Conservation (phyloP, 2,797 vertebrate genomes). For the Anguilla pacifica region DNA sequence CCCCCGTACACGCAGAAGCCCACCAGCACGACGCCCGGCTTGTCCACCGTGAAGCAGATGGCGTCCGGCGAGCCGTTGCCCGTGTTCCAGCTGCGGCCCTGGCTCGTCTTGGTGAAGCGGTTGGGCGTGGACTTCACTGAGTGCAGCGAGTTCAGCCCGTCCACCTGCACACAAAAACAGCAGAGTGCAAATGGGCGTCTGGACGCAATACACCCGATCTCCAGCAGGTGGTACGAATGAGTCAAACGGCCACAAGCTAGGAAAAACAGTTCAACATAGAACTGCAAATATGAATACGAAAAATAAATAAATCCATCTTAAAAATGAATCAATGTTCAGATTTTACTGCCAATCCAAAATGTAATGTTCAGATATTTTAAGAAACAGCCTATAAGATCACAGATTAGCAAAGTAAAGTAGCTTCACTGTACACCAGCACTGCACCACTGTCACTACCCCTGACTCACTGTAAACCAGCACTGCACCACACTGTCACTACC, state of each 20-base stretch:
- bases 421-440: too few species aligned
- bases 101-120: conserved; percentile 97
- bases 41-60: conserved; percentile 96
- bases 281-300: not conserved
- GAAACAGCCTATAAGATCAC: too few species aligned
- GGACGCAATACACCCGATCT: not conserved
- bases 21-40: conserved; percentile 91
- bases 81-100: conserved; percentile 98
- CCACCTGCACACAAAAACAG: conserved; percentile 72
- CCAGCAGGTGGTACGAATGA: conserved; percentile 36
- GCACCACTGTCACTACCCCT: too few species aligned
- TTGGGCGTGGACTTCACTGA: conserved; percentile 95
- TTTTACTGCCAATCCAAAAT: too few species aligned
- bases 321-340: too few species aligned
- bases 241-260: not conserved
- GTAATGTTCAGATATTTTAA: too few species aligned
- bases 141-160: conserved; percentile 93
- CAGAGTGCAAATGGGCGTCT: not conserved
- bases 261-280: not conserved
- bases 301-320: not conserved
- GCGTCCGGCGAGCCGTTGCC: conserved; percentile 98
- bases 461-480: too few species aligned
- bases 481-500: too few species aligned
- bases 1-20: conserved; percentile 98
- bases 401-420: too few species aligned